Evolutionary conservation across 2,797 vertebrate genomes (phyloP), one percentile per base, ranked within the genome.

Genomic region (Sarcoramphus papa): DNA sequence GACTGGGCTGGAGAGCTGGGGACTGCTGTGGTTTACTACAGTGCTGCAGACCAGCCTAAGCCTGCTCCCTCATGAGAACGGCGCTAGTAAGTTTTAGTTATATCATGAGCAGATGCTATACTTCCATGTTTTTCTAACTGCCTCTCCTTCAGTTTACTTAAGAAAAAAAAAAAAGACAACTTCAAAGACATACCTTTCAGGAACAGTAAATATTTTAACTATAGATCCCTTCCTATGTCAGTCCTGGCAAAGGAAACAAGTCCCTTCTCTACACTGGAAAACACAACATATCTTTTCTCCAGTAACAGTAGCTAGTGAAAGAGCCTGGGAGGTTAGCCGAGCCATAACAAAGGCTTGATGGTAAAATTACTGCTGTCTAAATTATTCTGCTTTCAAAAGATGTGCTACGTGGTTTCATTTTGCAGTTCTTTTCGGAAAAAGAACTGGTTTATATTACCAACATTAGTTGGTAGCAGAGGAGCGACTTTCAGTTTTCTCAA

Each of bases 401-500:
- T 74, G 27, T 2, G 1, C 33, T 50, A 24, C 0, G 0, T 54
- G 10, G 86, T 35, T 92, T 76, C 74, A 76, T 91, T 87, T 78
- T 60, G 74, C 45, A 53, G 43, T 53, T 33, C 31, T 82, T 90
- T 92, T n/a, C 87, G 50, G 85, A 92, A 95, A 92, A 70, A 31
- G 10, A 70, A 72, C 53, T 24, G 20, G n/a, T 90, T 91, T 90
- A 19, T 57, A 83, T 86, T 65, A 76, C 68, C 56, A 78, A 68
- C 33, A 53, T 57, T 14, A 53, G 63, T 25, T 69, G 35, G 85
- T 95, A 95, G 89, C 54, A 86, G 70, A 74, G 70, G 77, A 88
- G 85, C 11, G 19, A 85, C 88, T 45, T 67, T 47, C 67, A 79
- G 54, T 92, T 95, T 95, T 94, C 93, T 90, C 91, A 97, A 78